Evolutionary conservation across 2,113 vertebrate species (phyloP).

Genomic region (Coturnix japonica): DNA sequence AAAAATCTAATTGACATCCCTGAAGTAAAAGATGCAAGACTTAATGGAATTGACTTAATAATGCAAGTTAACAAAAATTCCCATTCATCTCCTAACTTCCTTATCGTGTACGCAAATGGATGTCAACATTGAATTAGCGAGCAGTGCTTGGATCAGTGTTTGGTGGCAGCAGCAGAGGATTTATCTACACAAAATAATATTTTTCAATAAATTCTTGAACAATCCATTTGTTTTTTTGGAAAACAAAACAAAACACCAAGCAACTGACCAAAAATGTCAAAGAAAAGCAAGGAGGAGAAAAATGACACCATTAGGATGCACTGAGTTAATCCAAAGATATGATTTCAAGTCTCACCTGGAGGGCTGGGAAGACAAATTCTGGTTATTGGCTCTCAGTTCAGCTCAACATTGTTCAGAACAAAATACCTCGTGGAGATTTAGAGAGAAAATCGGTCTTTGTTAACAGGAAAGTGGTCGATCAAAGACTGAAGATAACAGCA

Average conservation of each 20-base stretch:
- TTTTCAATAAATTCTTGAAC: not conserved
- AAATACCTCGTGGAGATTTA: not conserved
- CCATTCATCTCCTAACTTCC: not conserved
- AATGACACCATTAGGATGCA: not conserved
- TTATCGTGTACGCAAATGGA: not conserved
- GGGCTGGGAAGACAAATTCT: not conserved
- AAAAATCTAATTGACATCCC: not conserved
- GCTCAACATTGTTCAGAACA: not conserved
- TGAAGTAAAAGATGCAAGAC: conserved; percentile 4
- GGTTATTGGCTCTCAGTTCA: not conserved
- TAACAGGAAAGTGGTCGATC: not conserved
- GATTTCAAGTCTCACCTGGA: not conserved
- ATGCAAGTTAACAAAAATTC: not conserved
- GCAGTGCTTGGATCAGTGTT: not conserved
- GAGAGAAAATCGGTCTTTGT: not conserved
- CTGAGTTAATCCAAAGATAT: not conserved
- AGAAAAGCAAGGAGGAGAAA: not conserved
- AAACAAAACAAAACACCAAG: not conserved
- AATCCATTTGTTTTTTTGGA: not conserved
- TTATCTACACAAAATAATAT: not conserved
- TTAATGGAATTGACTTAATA: conserved; percentile 17
- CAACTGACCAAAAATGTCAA: not conserved
- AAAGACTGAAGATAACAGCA: not conserved
- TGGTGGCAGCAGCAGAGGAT: not conserved
- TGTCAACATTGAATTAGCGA: not conserved